Conservation (phyloP, 1,140 invertebrate species). For the Hypsibius dujardini region DNA sequence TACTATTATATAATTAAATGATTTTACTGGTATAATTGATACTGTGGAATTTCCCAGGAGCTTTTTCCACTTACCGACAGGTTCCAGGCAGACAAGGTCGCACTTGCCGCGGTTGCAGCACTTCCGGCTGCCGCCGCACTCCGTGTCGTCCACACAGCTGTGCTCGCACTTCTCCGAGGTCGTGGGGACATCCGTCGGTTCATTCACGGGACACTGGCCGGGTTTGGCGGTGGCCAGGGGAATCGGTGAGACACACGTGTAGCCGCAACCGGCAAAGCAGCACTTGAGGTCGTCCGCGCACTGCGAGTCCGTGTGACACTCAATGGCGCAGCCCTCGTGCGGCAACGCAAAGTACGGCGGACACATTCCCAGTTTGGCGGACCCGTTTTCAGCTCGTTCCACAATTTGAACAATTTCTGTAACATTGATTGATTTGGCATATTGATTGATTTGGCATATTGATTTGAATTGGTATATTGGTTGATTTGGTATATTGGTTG, state of each 20-base stretch:
- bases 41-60: too few species aligned
- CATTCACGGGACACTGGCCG: slow-evolving; percentile 23
- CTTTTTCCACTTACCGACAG: slow-evolving; percentile 23
- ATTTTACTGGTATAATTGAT: too few species aligned
- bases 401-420: slow-evolving; percentile 7
- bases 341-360: slow-evolving; percentile 9
- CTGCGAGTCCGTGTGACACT: slow-evolving; percentile 21
- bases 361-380: background rate
- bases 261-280: slow-evolving; percentile 22
- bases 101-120: slow-evolving; percentile 22
- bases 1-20: too few species aligned
- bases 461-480: too few species aligned
- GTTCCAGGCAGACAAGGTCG: slow-evolving; percentile 20
- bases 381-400: background rate
- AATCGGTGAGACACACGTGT: slow-evolving; percentile 18
- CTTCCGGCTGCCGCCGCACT: slow-evolving; percentile 20
- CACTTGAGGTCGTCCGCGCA: slow-evolving; percentile 22
- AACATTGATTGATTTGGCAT: background rate
- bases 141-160: slow-evolving; percentile 20
- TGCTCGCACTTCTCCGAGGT: slow-evolving; percentile 21
- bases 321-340: slow-evolving; percentile 19
- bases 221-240: slow-evolving; percentile 21
- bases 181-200: slow-evolving; percentile 11
- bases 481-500: too few species aligned
- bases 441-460: background rate